These are phyloP conservation scores for Cochlearius cochlearius DNA, from an alignment of 2,113 vertebrate genomes.

Conservation along the genomic window DNA sequence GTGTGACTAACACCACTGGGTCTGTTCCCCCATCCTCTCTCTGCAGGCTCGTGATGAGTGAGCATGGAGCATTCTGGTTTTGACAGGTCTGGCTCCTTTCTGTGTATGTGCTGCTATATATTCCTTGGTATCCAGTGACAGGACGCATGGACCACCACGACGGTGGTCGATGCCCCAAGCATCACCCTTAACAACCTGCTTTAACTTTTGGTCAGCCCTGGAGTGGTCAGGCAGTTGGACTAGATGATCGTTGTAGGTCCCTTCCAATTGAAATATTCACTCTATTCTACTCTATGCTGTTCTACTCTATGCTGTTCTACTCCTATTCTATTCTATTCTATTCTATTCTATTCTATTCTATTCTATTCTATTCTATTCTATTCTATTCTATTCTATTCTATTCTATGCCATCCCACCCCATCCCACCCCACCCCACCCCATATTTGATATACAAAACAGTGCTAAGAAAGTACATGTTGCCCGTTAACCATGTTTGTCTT, in stretches of 20 bases:
- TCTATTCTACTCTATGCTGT: not conserved
- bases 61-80: not conserved
- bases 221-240: not conserved
- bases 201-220: not conserved
- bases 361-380: not conserved
- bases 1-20: not conserved
- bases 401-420: not conserved
- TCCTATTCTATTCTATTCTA: not conserved
- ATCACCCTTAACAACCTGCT: not conserved
- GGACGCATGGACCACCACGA: too few relatives aligned
- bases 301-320: not conserved
- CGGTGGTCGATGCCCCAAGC: rapidly evolving
- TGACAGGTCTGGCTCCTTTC: not conserved
- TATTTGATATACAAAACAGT: not conserved
- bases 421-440: not conserved
- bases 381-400: not conserved
- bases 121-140: not conserved
- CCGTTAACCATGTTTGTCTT: not conserved
- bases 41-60: not conserved
- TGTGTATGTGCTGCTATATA: not conserved
- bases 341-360: not conserved
- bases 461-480: not conserved
- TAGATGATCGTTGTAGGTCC: not conserved
- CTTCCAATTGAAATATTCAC: not conserved
- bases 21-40: not conserved